Evolutionary conservation across 1,140 invertebrate species (phyloP).

Genomic region (Drosophila nannoptera): DNA sequence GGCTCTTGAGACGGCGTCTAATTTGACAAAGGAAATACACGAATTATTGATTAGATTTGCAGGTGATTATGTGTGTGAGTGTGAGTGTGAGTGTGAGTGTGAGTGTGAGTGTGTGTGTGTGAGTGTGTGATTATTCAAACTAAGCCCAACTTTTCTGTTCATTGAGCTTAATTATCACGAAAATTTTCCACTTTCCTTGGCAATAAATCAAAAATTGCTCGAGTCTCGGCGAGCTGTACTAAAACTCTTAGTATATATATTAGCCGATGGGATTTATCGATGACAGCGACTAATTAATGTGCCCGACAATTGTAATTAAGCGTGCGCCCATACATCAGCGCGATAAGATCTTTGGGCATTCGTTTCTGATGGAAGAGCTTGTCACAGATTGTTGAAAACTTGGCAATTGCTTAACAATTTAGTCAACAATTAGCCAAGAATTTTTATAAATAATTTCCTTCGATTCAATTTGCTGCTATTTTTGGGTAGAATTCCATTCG

Average conservation of each 20-base stretch:
- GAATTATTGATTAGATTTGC: too few relatives aligned
- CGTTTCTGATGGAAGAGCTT: neutral
- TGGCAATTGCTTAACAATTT: too few relatives aligned
- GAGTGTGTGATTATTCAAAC: too few relatives aligned
- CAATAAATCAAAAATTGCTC: neutral
- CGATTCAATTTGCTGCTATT: conserved; percentile 26
- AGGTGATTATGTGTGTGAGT: too few relatives aligned
- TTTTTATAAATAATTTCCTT: too few relatives aligned
- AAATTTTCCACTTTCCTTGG: neutral
- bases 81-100: too few relatives aligned
- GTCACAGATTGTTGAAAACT: neutral
- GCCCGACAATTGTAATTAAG: conserved; percentile 3
- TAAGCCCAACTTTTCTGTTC: too few relatives aligned
- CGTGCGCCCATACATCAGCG: conserved; percentile 10
- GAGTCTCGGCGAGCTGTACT: neutral
- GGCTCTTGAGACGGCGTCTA: too few relatives aligned
- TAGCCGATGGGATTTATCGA: neutral
- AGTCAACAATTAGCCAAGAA: too few relatives aligned
- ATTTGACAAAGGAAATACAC: too few relatives aligned
- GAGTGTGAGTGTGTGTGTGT: too few relatives aligned
- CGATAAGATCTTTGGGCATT: conserved; percentile 5
- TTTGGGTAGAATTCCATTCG: conserved; percentile 16
- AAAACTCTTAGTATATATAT: neutral
- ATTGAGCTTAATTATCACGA: too few relatives aligned
- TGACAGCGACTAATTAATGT: conserved; percentile 12